Evolutionary conservation across 64 coral and sea anemone genomes (phyloP).

Genomic region (Trachythela sp.): DNA sequence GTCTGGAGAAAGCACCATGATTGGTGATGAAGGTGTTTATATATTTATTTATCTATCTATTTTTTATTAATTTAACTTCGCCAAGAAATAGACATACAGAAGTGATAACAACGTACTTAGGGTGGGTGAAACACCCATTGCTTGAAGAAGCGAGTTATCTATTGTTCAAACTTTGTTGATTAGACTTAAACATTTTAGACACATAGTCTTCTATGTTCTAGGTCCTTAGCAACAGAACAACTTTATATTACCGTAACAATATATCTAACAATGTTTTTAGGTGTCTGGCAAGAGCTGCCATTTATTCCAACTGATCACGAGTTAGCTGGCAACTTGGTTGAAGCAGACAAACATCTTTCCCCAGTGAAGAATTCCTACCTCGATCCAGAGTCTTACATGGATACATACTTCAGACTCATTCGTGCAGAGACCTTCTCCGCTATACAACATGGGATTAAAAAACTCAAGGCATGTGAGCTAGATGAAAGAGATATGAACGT

Average conservation of each 20-base stretch:
- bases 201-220: too few relatives aligned
- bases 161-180: too few relatives aligned
- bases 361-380: neutral
- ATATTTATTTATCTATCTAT: neutral
- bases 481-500: conserved; percentile 2
- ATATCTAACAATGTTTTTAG: neutral
- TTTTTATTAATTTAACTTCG: neutral
- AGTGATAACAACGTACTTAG: too few relatives aligned
- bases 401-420: neutral
- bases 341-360: neutral
- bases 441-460: neutral
- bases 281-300: neutral
- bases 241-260: neutral
- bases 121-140: too few relatives aligned
- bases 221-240: too few relatives aligned
- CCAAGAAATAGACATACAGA: too few relatives aligned
- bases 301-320: neutral
- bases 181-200: too few relatives aligned
- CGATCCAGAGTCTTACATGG: neutral
- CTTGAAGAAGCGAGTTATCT: too few relatives aligned
- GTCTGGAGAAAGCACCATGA: neutral
- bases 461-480: neutral
- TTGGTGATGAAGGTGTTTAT: neutral
- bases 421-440: neutral
- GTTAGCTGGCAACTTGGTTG: neutral